Base-by-base conservation (phyloP, 1,140 invertebrate genomes). In the Neelides sp. region DNA sequence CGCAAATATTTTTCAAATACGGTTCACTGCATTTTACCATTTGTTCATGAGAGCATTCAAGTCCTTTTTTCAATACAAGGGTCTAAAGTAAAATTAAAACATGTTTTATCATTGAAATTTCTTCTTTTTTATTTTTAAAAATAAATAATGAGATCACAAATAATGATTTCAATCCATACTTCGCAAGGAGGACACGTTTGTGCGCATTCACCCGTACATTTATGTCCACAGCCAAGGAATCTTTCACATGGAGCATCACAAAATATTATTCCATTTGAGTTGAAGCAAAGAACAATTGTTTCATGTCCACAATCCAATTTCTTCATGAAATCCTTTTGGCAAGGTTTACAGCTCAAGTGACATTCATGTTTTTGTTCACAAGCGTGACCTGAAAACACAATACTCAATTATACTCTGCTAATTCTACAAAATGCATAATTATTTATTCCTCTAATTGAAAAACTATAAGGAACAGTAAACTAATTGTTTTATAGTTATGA, bases 111-210 rank as follows among this genome's bases (percentile, higher is more conserved):
- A 17, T 50, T 26, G 41, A 3, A 43, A 48, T 26, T 7, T 23
- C 19, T 15, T 17, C 7, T n/a, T 1, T 7, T n/a, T 36, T 26
- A 36, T 19, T n/a, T 15, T 44, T n/a, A 48, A 27, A 47, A 39
- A n/a, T n/a, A 28, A 7, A 7, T 27, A 26, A 10, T 20, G 23
- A 23, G 5, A 10, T 10, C 24, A 32, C 13, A 2, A 24, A 35
- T 2, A 43, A 40, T n/a, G n/a, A n/a, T n/a, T n/a, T n/a, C n/a
- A n/a, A n/a, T n/a, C n/a, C 23, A 24, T 48, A 58, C 56, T 22
- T 51, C 10, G 36, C 58, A 60, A 19, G 58, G 54, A 12, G 24
- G 30, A 57, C 59, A 61, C 22, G 46, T 36, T 20, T 61, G 37
- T 41, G 10, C 34, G 41, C 60, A 59, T 10, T 36, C 26, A 34